Conservation (phyloP, 2,113 vertebrate genomes). For the Poeciliopsis turrubarensis region DNA sequence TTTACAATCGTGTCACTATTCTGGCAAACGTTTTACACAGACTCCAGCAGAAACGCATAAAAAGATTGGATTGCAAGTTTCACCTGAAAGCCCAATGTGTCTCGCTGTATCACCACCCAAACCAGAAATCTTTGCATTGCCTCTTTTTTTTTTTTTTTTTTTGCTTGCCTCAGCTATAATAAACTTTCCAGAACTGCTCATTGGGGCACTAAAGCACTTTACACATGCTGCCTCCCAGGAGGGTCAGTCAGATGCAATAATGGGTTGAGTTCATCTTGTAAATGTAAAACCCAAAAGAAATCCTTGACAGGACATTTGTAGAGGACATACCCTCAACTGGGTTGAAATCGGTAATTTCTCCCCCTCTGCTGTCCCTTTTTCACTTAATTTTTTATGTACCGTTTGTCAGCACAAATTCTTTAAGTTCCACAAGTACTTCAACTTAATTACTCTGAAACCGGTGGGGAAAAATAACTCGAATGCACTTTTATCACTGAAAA, state of each 20-base stretch:
- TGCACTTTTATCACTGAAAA: conserved; percentile 43
- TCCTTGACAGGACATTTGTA: conserved; percentile 17
- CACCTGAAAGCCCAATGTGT: conserved; percentile 5
- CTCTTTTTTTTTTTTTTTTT: background rate
- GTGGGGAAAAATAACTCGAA: conserved; percentile 42
- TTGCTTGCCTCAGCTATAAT: conserved; percentile 18
- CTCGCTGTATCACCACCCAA: conserved; percentile 15
- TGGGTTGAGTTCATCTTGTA: conserved; percentile 15
- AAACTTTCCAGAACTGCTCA: conserved; percentile 40
- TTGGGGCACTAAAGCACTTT: conserved; percentile 17
- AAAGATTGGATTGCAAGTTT: conserved; percentile 11
- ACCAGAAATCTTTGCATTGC: conserved; percentile 5
- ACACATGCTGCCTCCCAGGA: conserved; percentile 11
- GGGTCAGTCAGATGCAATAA: conserved; percentile 10
- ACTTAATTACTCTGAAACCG: conserved; percentile 54
- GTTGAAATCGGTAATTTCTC: conserved; percentile 3
- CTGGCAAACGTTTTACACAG: background rate
- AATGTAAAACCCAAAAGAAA: conserved; percentile 18
- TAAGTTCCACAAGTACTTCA: conserved; percentile 30
- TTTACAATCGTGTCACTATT: background rate
- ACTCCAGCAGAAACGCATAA: background rate
- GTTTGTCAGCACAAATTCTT: conserved; percentile 35
- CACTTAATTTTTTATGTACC: conserved; percentile 22
- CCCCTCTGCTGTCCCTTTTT: conserved; percentile 1
- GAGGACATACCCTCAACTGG: conserved; percentile 4